Evolutionary conservation across 2,888 invertebrate genomes (phyloP), one percentile per base, ranked within the genome.

Genomic region (Sinelater perroti): DNA sequence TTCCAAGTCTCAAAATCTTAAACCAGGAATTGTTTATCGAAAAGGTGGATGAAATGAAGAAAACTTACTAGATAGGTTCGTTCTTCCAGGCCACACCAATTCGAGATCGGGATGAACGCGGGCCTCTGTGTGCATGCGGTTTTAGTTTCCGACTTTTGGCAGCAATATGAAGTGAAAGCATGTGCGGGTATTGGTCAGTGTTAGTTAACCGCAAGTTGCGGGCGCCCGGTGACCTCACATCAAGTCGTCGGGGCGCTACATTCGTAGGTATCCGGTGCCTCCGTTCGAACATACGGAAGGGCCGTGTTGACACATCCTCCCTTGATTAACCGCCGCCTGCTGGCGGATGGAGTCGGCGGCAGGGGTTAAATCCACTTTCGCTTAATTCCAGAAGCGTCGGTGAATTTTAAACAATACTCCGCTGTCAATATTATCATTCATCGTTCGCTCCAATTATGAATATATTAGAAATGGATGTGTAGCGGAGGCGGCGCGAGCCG

Each of bases 381-480:
- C 75, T 75, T 75, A 76, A 75, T 77, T 75, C 73, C 65, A 67
- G 65, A 69, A 65, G 70, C 73, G 73, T 71, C 68, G 69, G 70
- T 72, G 75, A 75, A 75, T 76, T 75, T 76, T 75, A 75, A 77
- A 74, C 75, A 75, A 73, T 74, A 73, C 71, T 71, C 69, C 68
- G 61, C 67, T 72, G 76, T 78, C 77, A 76, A 78, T 78, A 77
- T 78, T 78, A 73, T 78, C 72, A 75, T 75, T 75, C 70, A 70
- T 70, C 52, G 47, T 54, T 61, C 60, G 53, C 49, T 54, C 50
- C 54, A 53, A 57, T 54, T 61, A 54, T 54, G 54, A 57, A 61
- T 77, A 77, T 73, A 76, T 77, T 76, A 75, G 69, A 65, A 69
- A 67, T 67, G 68, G 68, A 70, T 70, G 69, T 68, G 65, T 73